phyloP scores from a whole-genome alignment of 2,888 invertebrate species.

The Rhagonycha fulva region DNA sequence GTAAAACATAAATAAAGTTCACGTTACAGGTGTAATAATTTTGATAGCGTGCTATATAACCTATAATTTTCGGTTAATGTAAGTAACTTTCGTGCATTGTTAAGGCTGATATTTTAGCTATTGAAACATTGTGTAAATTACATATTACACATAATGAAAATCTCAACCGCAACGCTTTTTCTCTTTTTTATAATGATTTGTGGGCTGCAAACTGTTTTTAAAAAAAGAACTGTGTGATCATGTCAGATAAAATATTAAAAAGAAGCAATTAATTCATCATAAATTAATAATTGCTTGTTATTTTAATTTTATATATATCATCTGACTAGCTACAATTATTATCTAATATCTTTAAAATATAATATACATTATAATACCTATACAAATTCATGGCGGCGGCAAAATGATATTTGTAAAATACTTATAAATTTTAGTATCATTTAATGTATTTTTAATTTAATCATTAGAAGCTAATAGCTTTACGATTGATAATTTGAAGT shows the following conservation, averaged over 20 bases:
- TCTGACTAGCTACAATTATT: neutral
- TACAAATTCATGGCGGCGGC: neutral
- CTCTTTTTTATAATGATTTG: neutral
- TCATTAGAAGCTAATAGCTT: neutral
- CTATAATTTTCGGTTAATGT: conserved; percentile 24
- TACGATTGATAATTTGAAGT: neutral
- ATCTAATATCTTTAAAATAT: neutral
- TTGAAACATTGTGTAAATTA: conserved; percentile 17
- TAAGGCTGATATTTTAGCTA: conserved; percentile 20
- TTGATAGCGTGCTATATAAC: conserved; percentile 22
- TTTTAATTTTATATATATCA: neutral
- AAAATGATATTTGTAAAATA: neutral
- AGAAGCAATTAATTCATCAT: neutral
- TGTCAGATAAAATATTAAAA: neutral
- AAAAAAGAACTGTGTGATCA: neutral
- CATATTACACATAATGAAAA: conserved; percentile 9
- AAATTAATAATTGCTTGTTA: neutral
- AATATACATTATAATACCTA: neutral
- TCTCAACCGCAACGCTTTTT: conserved; percentile 7
- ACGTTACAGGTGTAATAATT: conserved; percentile 8
- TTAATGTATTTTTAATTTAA: neutral
- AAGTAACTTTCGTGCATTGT: conserved; percentile 17
- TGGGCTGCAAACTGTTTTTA: neutral
- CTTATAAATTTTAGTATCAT: neutral
- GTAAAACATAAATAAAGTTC: neutral